phyloP scores from a whole-genome alignment of 2,113 vertebrate species.

The Orientallactaga bullata region DNA sequence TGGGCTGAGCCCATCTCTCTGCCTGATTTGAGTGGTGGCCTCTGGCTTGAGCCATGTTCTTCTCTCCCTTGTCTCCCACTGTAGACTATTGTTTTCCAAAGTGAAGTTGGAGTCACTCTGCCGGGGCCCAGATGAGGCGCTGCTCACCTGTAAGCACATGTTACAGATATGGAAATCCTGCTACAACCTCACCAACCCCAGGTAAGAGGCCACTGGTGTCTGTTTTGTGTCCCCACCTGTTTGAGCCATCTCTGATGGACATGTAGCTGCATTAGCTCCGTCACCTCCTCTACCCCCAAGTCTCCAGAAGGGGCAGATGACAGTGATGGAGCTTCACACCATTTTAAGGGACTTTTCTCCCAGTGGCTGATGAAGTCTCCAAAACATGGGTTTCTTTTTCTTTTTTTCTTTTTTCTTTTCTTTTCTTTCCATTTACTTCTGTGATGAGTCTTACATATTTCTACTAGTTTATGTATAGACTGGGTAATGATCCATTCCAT shows the following conservation, averaged over 20 bases:
- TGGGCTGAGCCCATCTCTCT: not conserved
- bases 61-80: slow-evolving; percentile 39
- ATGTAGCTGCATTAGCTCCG: not conserved
- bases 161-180: slow-evolving; percentile 99
- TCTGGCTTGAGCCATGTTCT: slow-evolving; percentile 26
- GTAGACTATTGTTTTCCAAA: slow-evolving; percentile 97
- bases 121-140: slow-evolving; percentile 96
- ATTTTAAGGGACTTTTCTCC: not conserved
- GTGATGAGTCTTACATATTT: not conserved
- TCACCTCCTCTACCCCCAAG: not conserved
- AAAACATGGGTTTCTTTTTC: not conserved
- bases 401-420: not conserved
- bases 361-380: not conserved
- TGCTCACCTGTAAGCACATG: slow-evolving; percentile 99
- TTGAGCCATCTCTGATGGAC: not conserved
- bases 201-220: slow-evolving; percentile 85
- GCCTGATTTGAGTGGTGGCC: not conserved
- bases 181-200: slow-evolving; percentile 99
- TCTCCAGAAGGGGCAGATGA: not conserved
- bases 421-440: not conserved
- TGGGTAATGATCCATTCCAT: not conserved
- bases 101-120: slow-evolving; percentile 97
- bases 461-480: not conserved
- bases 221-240: not conserved
- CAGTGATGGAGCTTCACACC: rapidly evolving